phyloP scores from a whole-genome alignment of 2,113 vertebrate species.

The Sceloporus tristichus region DNA sequence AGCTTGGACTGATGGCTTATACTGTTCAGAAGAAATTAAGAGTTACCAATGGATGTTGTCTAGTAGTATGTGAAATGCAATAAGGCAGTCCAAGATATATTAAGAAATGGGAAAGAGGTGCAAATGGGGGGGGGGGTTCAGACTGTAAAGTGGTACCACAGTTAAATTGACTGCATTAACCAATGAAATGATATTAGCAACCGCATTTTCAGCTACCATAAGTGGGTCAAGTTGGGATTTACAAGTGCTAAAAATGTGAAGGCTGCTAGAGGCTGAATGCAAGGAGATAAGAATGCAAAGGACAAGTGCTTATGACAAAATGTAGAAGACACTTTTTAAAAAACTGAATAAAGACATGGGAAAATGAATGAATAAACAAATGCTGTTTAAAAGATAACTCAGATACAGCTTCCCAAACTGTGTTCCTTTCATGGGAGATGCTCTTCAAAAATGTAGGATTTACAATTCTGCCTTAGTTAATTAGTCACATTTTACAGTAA shows the following conservation, averaged over 20 bases:
- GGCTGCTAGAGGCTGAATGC: not conserved
- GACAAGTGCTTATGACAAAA: not conserved
- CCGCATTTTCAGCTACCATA: constrained; percentile 20
- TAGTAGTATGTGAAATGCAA: not conserved
- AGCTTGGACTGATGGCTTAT: no score
- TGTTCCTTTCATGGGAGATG: not conserved
- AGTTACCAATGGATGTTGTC: not conserved
- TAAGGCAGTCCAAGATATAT: not conserved
- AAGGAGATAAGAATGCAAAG: not conserved
- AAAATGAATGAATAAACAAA: not conserved
- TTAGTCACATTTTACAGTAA: not conserved
- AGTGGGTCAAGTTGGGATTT: constrained; percentile 44
- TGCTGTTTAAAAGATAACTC: not conserved
- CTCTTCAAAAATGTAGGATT: not conserved
- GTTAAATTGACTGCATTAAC: not conserved
- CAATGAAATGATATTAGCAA: constrained; percentile 21
- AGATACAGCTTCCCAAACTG: not conserved
- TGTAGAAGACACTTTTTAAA: not conserved
- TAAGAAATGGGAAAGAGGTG: not conserved
- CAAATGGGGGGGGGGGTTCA: not conserved
- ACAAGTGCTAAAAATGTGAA: constrained; percentile 28
- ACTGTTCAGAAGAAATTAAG: no score
- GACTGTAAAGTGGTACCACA: not conserved
- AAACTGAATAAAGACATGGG: not conserved
- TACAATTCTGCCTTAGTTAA: not conserved